Conservation (phyloP, 2,797 vertebrate genomes). For the Cynodonichthys magdalenae region DNA sequence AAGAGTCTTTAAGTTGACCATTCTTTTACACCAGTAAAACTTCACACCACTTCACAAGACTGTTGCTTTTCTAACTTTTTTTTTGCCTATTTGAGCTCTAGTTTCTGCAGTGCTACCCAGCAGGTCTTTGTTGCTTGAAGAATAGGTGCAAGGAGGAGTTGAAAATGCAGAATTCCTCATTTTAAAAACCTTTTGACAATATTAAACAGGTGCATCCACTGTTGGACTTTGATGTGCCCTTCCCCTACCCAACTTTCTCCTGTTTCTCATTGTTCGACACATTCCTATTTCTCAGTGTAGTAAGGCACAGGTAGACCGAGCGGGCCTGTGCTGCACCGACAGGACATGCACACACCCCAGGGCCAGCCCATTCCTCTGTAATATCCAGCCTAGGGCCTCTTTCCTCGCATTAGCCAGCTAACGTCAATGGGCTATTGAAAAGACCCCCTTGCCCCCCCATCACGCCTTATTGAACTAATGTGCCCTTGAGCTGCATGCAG, state of each 20-base stretch:
- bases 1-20: background rate
- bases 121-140: constrained; percentile 12
- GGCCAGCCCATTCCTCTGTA: constrained; percentile 72
- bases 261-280: constrained; percentile 63
- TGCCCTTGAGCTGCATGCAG: constrained; percentile 69
- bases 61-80: background rate
- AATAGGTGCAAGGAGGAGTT: background rate
- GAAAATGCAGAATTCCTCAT: background rate
- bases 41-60: background rate
- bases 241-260: constrained; percentile 29
- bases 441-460: constrained; percentile 51
- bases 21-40: too few relatives aligned
- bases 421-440: constrained; percentile 74
- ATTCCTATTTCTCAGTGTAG: constrained; percentile 82
- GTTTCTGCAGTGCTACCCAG: constrained; percentile 30
- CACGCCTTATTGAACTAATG: constrained; percentile 76
- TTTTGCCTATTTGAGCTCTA: constrained; percentile 24
- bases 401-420: constrained; percentile 62
- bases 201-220: constrained; percentile 9
- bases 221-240: constrained; percentile 28
- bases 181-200: constrained; percentile 1
- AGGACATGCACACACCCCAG: constrained; percentile 64
- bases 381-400: constrained; percentile 72
- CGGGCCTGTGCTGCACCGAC: constrained; percentile 48
- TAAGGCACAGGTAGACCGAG: constrained; percentile 82